Percentiles rank a stretch among this genome's conserved stretches.
These are phyloP conservation scores for Leucophora obtusa DNA, from an alignment of 2,888 invertebrate genomes.

Conservation along the genomic window DNA sequence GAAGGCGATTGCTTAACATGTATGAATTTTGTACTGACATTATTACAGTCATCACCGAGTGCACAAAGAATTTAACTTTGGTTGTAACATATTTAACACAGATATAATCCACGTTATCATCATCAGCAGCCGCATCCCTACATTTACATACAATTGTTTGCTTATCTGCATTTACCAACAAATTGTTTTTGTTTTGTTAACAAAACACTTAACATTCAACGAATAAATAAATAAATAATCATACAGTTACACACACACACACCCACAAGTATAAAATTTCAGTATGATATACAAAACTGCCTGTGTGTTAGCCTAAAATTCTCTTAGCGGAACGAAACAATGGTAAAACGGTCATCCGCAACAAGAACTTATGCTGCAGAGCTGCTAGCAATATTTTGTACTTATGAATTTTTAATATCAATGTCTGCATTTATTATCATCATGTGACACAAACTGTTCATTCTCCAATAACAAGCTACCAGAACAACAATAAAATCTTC, in stretches of 20 bases:
- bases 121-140: too few relatives aligned
- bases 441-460: conserved; percentile 48
- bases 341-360: conserved; percentile 76
- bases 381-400: conserved; percentile 28
- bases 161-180: neutral
- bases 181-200: neutral
- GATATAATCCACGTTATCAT: neutral
- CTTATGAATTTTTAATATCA: conserved; percentile 44
- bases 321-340: conserved; percentile 70
- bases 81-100: neutral
- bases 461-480: neutral
- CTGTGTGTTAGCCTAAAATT: conserved; percentile 20
- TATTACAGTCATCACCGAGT: neutral
- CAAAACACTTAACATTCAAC: neutral
- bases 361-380: conserved; percentile 65
- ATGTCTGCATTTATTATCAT: conserved; percentile 33
- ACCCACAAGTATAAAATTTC: neutral
- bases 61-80: neutral
- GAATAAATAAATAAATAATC: neutral
- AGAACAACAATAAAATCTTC: neutral
- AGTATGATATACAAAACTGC: neutral
- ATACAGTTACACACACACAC: conserved; percentile 26
- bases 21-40: conserved; percentile 41
- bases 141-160: neutral
- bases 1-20: conserved; percentile 12